Base-by-base conservation (phyloP, 1,140 invertebrate species). In the Macrobrachium nipponense region DNA sequence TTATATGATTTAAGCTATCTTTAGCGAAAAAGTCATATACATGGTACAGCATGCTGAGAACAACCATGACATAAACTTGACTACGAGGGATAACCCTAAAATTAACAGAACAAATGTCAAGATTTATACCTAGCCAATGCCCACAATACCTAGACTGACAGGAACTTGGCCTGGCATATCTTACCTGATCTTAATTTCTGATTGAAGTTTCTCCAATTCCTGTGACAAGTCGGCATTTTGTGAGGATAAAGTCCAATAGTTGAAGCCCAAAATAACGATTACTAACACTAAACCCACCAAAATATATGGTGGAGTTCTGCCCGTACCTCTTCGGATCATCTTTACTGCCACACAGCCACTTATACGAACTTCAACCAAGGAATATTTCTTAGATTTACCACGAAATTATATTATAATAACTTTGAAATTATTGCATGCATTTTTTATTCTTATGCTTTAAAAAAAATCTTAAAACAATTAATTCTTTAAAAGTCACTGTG, bases 291-390 rank as follows among this genome's bases (percentile, higher is more conserved):
- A 44, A 2, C 77, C 77, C 78, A 86, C 78, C 66, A 86, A 62
- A 75, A 80, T 86, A 79, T 80, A 79, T 44, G 84, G 84, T 60
- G 84, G 84, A 36, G 84, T 80, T 23, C 84, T 43, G 18, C 84
- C 84, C 23, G 75, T 62, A 44, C 84, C 84, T 86, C 84, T 86
- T 36, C 84, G 84, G 64, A 86, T 80, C 84, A 86, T 86, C 78
- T 80, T 79, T 10, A 80, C 84, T 86, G 84, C 84, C 84, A 86
- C 84, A 86, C 84, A 86, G 51, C 77, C 84, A 86, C 77, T 80
- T 86, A 17, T 5, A 58, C n/a, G 11, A 61, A 20, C 18, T 75
- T 27, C 44, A 20, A 7, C 27, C 27, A 27, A 15, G 43, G 10
- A 43, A 18, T 66, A 36, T 43, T 66, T 20, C 51, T 51, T 15